Evolutionary conservation across 2,888 invertebrate genomes (phyloP), one percentile per base, ranked within the genome.

Genomic region (Aleiodes leptofemur): DNA sequence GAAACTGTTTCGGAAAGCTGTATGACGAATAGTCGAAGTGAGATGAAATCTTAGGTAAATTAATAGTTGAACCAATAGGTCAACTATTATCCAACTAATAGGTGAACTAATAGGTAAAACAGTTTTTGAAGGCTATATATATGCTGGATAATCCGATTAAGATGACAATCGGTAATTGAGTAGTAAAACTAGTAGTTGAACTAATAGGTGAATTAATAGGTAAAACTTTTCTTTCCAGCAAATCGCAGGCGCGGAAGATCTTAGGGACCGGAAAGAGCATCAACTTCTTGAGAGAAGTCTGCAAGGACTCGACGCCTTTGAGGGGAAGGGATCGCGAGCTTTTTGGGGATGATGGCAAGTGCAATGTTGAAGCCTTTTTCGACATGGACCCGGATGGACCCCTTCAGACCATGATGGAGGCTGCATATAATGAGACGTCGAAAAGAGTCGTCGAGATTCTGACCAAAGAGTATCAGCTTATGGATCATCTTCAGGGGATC

Each of bases 211-310:
- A 23, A 23, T 23, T 23, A 23, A 23, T 23, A 23, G 23, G 23
- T 23, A 23, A 23, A 23, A 23, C 23, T 23, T 23, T 23, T 23
- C 2, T 23, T 23, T 23, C 2, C 23, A 93, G 94, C 4, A 93
- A 93, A 85, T 93, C 94, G 80, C 95, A 97, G 88, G 98, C 98
- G 0, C 94, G 94, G 78, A 96, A 96, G 91, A 97, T 98, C 84
- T 91, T 98, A 57, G 95, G 96, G 29, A 97, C 97, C 1, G 98
- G 98, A 72, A 98, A 98, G 90, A 97, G 97, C 86, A 97, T 98
- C 74, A 97, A 98, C 90, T 98, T 98, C 90, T 92, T 98, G 84
- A 92, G 97, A 23, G 96, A 97, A 89, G 95, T 98, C 68, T 98
- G 98, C 90, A 94, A 96, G 81, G 96, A 97, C 88, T 93, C 93